Evolutionary conservation across 2,797 vertebrate genomes (phyloP).

Genomic region (Myotis planiceps): DNA sequence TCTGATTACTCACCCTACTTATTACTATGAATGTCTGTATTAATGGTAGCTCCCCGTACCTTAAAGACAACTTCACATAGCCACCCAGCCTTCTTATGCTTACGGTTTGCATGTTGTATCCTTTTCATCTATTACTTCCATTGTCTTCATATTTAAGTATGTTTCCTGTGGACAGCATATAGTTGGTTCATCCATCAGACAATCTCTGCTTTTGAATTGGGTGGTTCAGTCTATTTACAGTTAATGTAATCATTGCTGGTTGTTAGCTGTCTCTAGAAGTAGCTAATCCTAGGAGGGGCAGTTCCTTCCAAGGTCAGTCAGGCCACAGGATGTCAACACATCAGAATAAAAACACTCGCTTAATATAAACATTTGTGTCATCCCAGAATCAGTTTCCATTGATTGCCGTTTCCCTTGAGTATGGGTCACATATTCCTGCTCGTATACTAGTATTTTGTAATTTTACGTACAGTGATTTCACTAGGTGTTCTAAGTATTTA

Average conservation of each 20-base stretch:
- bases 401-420: neutral
- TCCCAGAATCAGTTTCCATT: neutral
- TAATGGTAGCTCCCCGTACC: neutral
- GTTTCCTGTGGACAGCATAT: neutral
- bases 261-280: neutral
- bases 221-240: neutral
- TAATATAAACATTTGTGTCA: neutral
- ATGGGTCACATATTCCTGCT: neutral
- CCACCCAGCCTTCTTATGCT: neutral
- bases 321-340: neutral
- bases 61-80: neutral
- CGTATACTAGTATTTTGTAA: neutral
- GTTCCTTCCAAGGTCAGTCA: neutral
- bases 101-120: neutral
- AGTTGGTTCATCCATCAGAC: neutral
- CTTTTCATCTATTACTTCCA: neutral
- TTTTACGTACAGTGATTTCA: neutral
- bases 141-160: neutral
- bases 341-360: neutral
- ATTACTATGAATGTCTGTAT: neutral
- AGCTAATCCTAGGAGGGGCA: too few species aligned
- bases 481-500: neutral
- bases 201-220: slow-evolving; percentile 31
- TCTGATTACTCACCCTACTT: neutral
- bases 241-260: neutral